A percentile compares a stretch with the other conserved stretches of the same genome.
Conservation (phyloP, 1,140 invertebrate genomes). For the Oedothorax gibbosus region DNA sequence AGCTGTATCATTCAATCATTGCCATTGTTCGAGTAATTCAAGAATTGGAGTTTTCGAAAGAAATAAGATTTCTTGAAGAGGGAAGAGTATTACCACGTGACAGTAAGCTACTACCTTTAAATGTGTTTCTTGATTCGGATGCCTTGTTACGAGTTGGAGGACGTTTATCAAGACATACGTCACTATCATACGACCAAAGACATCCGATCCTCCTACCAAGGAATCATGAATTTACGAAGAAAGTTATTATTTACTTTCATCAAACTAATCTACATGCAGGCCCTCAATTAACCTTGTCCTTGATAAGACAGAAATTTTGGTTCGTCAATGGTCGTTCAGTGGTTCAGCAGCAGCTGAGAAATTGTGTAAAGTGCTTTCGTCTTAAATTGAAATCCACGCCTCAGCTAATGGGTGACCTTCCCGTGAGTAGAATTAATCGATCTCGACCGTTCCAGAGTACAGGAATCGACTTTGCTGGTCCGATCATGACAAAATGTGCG, state of each 20-base stretch:
- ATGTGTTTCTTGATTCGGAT: background rate
- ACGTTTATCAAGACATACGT: background rate
- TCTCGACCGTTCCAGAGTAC: too few species aligned
- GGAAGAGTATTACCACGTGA: background rate
- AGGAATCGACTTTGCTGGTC: too few species aligned
- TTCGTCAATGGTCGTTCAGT: too few species aligned
- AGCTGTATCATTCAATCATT: background rate
- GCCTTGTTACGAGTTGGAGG: background rate
- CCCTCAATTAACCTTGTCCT: background rate
- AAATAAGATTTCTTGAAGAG: background rate
- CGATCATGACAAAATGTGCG: too few species aligned
- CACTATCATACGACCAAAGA: background rate
- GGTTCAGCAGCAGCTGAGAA: too few species aligned
- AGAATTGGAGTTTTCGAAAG: constrained; percentile 1
- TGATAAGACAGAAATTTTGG: background rate
- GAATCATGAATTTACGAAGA: background rate
- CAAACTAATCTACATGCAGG: background rate
- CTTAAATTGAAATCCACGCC: too few species aligned
- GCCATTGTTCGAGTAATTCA: background rate
- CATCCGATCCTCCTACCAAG: background rate
- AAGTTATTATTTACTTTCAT: background rate
- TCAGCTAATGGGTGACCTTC: too few species aligned
- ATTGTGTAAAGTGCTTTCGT: too few species aligned
- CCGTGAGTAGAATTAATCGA: too few species aligned
- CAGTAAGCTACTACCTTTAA: background rate